These are phyloP conservation scores for Oncopodura yosiiana DNA, from an alignment of 1,140 invertebrate genomes.

Conservation along the genomic window DNA sequence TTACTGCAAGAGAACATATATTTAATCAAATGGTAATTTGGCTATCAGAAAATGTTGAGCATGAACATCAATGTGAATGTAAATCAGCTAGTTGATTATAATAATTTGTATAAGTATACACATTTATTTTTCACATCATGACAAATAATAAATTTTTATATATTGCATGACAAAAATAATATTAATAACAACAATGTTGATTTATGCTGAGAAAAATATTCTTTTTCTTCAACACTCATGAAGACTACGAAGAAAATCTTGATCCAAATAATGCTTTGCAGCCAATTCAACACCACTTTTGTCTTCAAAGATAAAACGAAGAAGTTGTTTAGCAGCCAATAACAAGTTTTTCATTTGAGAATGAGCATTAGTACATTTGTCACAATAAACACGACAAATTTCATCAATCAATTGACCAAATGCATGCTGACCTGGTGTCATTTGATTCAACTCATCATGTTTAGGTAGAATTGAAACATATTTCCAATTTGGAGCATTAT, in stretches of 20 bases:
- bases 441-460: background rate
- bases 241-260: background rate
- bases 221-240: background rate
- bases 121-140: background rate
- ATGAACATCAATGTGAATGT: too few relatives aligned
- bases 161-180: background rate
- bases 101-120: too few relatives aligned
- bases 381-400: slow-evolving; percentile 23
- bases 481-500: background rate
- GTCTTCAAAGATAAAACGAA: slow-evolving; percentile 15
- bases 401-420: slow-evolving; percentile 16
- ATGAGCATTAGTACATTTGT: background rate
- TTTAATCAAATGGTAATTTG: too few relatives aligned
- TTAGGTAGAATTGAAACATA: too few relatives aligned
- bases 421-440: background rate
- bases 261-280: slow-evolving; percentile 8
- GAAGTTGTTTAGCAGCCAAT: slow-evolving; percentile 16
- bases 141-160: background rate
- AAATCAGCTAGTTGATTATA: too few relatives aligned
- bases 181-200: background rate
- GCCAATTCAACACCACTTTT: slow-evolving; percentile 13
- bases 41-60: too few relatives aligned
- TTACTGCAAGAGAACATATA: too few relatives aligned
- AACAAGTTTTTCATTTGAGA: slow-evolving; percentile 12
- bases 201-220: background rate